Percentiles rank a stretch among this genome's conserved stretches.
Conservation (phyloP, 2,113 vertebrate species). For the Protobothrops mucrosquamatus region DNA sequence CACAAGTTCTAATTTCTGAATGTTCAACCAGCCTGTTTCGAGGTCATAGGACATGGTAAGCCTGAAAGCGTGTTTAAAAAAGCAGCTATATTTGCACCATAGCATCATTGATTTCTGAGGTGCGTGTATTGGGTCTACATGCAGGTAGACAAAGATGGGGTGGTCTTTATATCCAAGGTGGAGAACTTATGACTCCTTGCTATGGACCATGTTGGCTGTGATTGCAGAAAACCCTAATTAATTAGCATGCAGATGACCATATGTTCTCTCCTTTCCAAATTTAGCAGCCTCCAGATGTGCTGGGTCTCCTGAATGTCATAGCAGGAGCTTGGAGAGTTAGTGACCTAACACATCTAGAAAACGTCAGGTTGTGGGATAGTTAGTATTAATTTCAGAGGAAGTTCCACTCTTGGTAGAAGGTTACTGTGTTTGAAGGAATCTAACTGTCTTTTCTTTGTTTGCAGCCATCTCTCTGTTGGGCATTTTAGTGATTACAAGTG, state of each 20-base stretch:
- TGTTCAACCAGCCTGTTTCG: neutral
- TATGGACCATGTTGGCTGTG: neutral
- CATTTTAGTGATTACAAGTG: neutral
- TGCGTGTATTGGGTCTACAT: neutral
- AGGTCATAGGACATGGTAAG: neutral
- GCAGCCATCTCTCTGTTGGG: neutral
- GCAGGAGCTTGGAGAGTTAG: neutral
- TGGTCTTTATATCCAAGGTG: too few relatives aligned
- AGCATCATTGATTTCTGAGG: neutral
- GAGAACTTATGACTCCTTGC: neutral
- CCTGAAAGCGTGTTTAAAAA: neutral
- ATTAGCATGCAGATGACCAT: neutral
- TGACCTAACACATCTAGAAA: neutral
- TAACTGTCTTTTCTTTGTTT: neutral
- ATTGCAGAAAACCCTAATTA: neutral
- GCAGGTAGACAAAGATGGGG: neutral
- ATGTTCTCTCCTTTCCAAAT: neutral
- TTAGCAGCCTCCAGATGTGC: neutral
- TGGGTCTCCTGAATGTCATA: too few relatives aligned
- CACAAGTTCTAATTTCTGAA: neutral
- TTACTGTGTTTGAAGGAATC: neutral
- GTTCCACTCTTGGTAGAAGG: neutral
- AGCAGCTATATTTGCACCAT: neutral
- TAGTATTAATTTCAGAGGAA: neutral
- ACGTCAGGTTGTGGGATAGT: neutral